Conservation (phyloP, 2,888 invertebrate genomes). For the Meandrusa payeni region DNA sequence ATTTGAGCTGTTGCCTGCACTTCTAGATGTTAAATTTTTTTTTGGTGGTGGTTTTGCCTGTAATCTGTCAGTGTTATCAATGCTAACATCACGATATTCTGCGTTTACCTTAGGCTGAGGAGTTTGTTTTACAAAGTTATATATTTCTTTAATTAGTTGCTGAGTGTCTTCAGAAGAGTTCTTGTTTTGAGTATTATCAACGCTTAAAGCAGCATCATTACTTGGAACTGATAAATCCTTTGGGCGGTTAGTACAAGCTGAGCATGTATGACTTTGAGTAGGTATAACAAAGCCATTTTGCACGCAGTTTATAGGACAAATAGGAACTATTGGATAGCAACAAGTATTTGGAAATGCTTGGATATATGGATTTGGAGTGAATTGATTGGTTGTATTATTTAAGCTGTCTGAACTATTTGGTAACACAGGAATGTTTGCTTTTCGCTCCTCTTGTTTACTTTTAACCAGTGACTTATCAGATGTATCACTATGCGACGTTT, state of each 20-base stretch:
- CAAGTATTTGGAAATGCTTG: constrained; percentile 51
- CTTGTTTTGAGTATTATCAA: constrained; percentile 31
- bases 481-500: too few species aligned
- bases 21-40: constrained; percentile 45
- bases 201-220: constrained; percentile 35
- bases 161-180: constrained; percentile 50
- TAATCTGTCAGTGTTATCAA: constrained; percentile 4
- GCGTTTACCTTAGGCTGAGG: constrained; percentile 36
- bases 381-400: constrained; percentile 38
- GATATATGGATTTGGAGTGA: constrained; percentile 37
- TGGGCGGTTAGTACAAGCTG: constrained; percentile 41
- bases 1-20: constrained; percentile 48
- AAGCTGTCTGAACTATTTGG: constrained; percentile 42
- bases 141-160: constrained; percentile 66
- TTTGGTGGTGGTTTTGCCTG: constrained; percentile 22
- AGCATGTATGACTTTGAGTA: constrained; percentile 52
- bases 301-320: constrained; percentile 59
- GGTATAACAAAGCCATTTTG: constrained; percentile 53
- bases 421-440: constrained; percentile 30
- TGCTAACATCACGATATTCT: constrained; percentile 28
- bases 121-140: constrained; percentile 59
- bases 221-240: constrained; percentile 38
- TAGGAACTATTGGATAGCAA: constrained; percentile 60
- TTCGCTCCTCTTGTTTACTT: constrained; percentile 29
- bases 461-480: too few species aligned